These are phyloP conservation scores for Anthopleura sola DNA, from an alignment of 64 coral and sea anemone species.

Conservation along the genomic window DNA sequence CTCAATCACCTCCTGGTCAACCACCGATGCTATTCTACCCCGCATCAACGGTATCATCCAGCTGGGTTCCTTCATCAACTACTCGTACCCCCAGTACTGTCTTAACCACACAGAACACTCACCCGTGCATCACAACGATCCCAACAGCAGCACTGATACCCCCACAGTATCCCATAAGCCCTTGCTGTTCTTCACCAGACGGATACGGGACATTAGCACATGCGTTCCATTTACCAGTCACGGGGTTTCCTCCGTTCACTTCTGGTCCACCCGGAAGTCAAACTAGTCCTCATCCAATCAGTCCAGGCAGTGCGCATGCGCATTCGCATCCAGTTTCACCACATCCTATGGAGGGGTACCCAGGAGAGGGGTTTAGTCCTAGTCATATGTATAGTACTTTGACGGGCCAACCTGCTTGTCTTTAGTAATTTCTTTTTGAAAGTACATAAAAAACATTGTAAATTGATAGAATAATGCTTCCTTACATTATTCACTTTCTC, in stretches of 20 bases:
- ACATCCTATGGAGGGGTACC: neutral
- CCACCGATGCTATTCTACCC: neutral
- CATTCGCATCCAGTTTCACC: neutral
- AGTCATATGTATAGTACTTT: conserved; percentile 5
- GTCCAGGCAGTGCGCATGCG: neutral
- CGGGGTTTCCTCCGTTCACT: conserved; percentile 41
- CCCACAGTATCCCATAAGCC: conserved; percentile 71
- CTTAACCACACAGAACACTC: conserved; percentile 45
- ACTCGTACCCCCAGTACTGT: conserved; percentile 48
- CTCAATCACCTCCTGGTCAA: conserved; percentile 12
- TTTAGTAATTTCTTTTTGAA: neutral
- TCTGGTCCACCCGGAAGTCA: conserved; percentile 5
- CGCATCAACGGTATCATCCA: conserved; percentile 1
- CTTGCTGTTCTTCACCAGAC: conserved; percentile 71
- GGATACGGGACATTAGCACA: conserved; percentile 72
- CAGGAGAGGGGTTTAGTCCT: neutral
- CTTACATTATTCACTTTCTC: no score
- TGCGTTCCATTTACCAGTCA: conserved; percentile 50
- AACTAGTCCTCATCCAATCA: conserved; percentile 6
- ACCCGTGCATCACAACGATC: conserved; percentile 62
- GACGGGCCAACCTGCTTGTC: neutral
- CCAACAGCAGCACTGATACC: conserved; percentile 44
- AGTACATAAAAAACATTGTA: neutral
- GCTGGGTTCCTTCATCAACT: conserved; percentile 20
- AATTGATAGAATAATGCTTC: no score